phyloP scores from a whole-genome alignment of 1,140 invertebrate species.

The Drosophila oshimai region DNA sequence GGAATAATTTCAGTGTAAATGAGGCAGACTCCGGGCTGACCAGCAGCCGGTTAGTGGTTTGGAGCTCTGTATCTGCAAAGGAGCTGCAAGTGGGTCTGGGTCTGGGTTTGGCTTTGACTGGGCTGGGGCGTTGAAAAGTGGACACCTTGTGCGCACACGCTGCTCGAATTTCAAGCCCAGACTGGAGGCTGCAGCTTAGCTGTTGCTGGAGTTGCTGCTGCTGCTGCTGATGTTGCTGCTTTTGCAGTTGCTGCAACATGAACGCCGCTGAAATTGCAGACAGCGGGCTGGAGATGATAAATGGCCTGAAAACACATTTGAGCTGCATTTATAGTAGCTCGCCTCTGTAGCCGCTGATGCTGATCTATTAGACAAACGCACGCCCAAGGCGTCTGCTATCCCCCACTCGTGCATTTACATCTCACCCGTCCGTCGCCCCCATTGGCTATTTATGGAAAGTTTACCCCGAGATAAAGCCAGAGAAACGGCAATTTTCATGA shows the following conservation, averaged over 20 bases:
- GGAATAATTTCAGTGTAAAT: slow-evolving; percentile 78
- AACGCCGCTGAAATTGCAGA: slow-evolving; percentile 75
- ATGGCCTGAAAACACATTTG: slow-evolving; percentile 75
- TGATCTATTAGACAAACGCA: slow-evolving; percentile 79
- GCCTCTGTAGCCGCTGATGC: slow-evolving; percentile 51
- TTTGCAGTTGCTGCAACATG: slow-evolving; percentile 53
- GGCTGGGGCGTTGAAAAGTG: slow-evolving; percentile 70
- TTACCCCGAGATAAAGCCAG: slow-evolving; percentile 66
- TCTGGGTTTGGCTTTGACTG: slow-evolving; percentile 4
- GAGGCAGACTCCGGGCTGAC: slow-evolving; percentile 64
- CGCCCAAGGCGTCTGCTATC: slow-evolving; percentile 60
- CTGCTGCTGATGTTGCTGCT: slow-evolving; percentile 4
- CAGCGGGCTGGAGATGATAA: slow-evolving; percentile 71
- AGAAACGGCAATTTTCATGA: slow-evolving; percentile 67
- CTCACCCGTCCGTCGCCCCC: slow-evolving; percentile 1
- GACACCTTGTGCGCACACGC: slow-evolving; percentile 75
- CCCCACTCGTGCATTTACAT: slow-evolving; percentile 10
- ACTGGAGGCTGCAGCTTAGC: slow-evolving; percentile 19
- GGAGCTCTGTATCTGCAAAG: slow-evolving; percentile 18
- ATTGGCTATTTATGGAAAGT: slow-evolving; percentile 72
- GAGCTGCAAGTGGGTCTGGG: slow-evolving; percentile 15
- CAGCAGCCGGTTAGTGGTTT: slow-evolving; percentile 48
- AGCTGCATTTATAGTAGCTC: slow-evolving; percentile 59
- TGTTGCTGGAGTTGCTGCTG: background rate
- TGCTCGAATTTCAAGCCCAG: slow-evolving; percentile 67